Base-by-base conservation (phyloP, 2,113 vertebrate genomes). In the Pithys albifrons region DNA sequence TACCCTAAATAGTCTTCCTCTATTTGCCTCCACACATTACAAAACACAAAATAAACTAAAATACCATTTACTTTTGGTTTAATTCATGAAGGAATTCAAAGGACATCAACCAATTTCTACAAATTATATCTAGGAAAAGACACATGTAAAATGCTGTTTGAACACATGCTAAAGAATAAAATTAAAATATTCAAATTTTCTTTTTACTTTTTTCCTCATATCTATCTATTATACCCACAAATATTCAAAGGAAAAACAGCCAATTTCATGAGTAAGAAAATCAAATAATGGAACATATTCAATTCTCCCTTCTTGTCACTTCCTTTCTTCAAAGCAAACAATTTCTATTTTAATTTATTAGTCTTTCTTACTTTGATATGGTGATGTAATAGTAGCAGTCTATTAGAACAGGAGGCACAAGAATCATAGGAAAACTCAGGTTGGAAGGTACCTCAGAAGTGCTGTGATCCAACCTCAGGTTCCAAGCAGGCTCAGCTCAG, bases 1-100 rank as follows among this genome's bases (percentile, higher is more conserved):
- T 37, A 87, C 35, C 46, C 66, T 85, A 71, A 67, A 37, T 8
- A 52, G 23, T 19, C 43, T 75, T 88, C 66, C 35, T 87, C 46
- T 62, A 55, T 59, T 71, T 87, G 19, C 72, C 87, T 80, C 84
- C 46, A 94, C 61, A 66, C 12, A n/a, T 31, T 73, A 29, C 11
- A 95, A 83, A 74, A n/a, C 58, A 91, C 66, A 43, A 92, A 94
- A 94, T 64, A 73, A 91, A 86, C 9, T 16, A 73, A 79, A 39
- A n/a, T 57, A 55, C 6, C 27, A 25, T 49, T 62, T 77, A 52
- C 16, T 92, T 80, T 19, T 45, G 2, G 4, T 35, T 48, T 88
- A 61, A 67, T 62, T 81, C 8, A 39, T 41, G 41, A 46, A 86
- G 70, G 0, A 51, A 77, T 54, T 49, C 51, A 41, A 64, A 41